Evolutionary conservation across 2,797 vertebrate genomes (phyloP).

Genomic region (Eidolon dupreanum): DNA sequence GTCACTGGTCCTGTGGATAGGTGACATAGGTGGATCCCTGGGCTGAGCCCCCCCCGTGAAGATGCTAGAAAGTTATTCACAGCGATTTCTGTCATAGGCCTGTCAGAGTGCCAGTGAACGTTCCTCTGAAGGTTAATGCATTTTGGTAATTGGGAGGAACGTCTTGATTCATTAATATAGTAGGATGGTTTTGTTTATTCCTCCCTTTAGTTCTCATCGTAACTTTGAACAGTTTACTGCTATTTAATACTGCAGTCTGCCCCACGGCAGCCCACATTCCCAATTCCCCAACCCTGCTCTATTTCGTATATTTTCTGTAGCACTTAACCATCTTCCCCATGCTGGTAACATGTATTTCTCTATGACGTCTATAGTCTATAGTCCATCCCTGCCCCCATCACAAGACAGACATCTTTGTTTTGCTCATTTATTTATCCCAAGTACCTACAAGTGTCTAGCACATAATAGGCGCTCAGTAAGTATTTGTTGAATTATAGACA

Average conservation of each 20-base stretch:
- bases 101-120: neutral
- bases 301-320: neutral
- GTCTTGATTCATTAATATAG: neutral
- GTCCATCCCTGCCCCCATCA: neutral
- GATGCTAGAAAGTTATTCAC: neutral
- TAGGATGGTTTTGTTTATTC: neutral
- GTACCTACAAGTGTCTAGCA: neutral
- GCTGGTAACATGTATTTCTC: neutral
- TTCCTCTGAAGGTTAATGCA: neutral
- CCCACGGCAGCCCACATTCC: neutral
- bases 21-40: neutral
- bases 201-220: neutral
- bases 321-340: neutral
- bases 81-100: neutral
- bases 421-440: neutral
- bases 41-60: neutral
- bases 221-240: neutral
- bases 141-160: neutral
- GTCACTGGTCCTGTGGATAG: neutral
- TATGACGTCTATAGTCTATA: neutral
- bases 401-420: neutral
- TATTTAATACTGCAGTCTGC: neutral
- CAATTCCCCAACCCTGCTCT: neutral
- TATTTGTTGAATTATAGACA: neutral
- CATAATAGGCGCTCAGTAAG: neutral